These are phyloP conservation scores for Trichosurus vulpecula DNA, from an alignment of 2,797 vertebrate genomes.

Conservation along the genomic window DNA sequence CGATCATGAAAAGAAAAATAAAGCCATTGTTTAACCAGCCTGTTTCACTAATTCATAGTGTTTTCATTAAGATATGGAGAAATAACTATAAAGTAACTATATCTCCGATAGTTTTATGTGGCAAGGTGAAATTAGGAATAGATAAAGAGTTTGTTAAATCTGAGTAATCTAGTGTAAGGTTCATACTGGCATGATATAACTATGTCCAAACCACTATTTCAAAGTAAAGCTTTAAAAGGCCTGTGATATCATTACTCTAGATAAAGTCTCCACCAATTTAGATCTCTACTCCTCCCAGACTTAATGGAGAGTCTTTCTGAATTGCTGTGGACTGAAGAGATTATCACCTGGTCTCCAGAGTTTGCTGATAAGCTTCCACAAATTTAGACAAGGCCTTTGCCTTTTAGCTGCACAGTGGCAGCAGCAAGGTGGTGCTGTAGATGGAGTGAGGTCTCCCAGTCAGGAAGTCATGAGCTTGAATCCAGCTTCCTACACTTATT, in stretches of 20 bases:
- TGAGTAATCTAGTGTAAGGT: conserved; percentile 27
- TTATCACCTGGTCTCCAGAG: neutral
- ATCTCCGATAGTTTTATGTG: conserved; percentile 57
- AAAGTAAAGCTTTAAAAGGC: neutral
- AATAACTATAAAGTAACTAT: conserved; percentile 10
- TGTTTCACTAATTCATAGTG: conserved; percentile 45
- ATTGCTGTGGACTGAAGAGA: neutral
- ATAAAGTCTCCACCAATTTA: neutral
- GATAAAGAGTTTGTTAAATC: conserved; percentile 33
- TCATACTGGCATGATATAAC: neutral
- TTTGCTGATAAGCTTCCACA: neutral
- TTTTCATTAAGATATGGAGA: neutral
- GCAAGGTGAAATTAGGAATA: conserved; percentile 55
- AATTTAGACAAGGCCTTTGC: neutral
- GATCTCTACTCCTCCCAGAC: neutral
- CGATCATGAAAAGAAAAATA: conserved; percentile 65
- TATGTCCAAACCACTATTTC: neutral
- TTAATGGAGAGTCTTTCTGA: neutral
- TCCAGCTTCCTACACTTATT: neutral
- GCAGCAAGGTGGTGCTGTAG: neutral
- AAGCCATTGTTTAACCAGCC: conserved; percentile 62
- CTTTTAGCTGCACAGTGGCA: neutral
- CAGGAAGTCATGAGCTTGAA: neutral
- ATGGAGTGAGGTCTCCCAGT: neutral
- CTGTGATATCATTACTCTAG: neutral